These are phyloP conservation scores for Enoplosus armatus DNA, from an alignment of 2,797 vertebrate genomes.

Conservation along the genomic window DNA sequence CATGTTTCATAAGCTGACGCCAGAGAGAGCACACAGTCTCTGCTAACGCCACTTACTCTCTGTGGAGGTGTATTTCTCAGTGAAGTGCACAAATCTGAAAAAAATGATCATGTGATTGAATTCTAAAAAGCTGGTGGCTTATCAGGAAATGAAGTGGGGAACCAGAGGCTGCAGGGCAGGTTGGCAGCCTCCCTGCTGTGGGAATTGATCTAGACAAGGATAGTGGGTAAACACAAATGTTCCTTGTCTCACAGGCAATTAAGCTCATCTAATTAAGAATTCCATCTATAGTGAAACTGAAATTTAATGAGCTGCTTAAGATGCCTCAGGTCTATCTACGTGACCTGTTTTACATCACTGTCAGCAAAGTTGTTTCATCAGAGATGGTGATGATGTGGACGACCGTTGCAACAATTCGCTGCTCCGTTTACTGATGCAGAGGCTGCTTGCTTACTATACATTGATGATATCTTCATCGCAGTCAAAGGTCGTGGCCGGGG, in stretches of 20 bases:
- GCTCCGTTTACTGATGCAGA: background rate
- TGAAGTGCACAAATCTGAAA: slow-evolving; percentile 28
- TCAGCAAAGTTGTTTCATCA: slow-evolving; percentile 30
- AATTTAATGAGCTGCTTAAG: slow-evolving; percentile 61
- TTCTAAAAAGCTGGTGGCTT: slow-evolving; percentile 22
- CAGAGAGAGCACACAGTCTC: background rate
- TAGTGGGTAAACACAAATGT: slow-evolving; percentile 51
- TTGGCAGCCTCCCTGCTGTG: slow-evolving; percentile 39
- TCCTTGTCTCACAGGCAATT: slow-evolving; percentile 51
- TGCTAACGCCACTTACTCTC: background rate
- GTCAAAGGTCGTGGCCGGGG: slow-evolving; percentile 52
- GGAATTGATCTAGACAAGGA: slow-evolving; percentile 38
- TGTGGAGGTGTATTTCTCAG: slow-evolving; percentile 16
- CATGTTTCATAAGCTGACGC: slow-evolving; percentile 1
- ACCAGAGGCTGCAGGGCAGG: slow-evolving; percentile 20
- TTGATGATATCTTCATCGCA: slow-evolving; percentile 50
- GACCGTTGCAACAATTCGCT: background rate
- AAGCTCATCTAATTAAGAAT: slow-evolving; percentile 61
- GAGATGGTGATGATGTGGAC: slow-evolving; percentile 3
- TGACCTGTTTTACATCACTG: slow-evolving; percentile 48
- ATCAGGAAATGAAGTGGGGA: slow-evolving; percentile 27
- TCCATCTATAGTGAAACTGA: slow-evolving; percentile 43
- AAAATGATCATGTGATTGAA: slow-evolving; percentile 20
- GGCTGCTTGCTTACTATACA: slow-evolving; percentile 1
- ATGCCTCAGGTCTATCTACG: slow-evolving; percentile 40